These are phyloP conservation scores for Rhizomys pruinosus DNA, from an alignment of 2,113 vertebrate genomes.

Conservation along the genomic window DNA sequence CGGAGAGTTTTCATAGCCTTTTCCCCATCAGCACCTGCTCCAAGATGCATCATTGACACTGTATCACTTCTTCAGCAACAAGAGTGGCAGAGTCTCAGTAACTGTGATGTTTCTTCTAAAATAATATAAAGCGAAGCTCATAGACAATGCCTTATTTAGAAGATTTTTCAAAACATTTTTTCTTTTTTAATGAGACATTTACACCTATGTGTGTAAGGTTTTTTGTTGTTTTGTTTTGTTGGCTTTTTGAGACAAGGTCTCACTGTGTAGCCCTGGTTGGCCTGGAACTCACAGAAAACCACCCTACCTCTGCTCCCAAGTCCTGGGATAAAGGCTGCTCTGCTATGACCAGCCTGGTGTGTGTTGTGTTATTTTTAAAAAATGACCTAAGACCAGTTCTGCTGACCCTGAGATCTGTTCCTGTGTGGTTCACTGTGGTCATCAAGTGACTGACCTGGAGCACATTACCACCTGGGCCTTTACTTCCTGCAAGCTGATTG, in stretches of 20 bases:
- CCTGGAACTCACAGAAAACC: too few species aligned
- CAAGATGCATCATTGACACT: background rate
- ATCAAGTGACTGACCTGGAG: conserved; percentile 85
- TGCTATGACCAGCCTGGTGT: background rate
- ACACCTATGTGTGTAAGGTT: too few species aligned
- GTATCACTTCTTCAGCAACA: background rate
- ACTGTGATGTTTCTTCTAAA: background rate
- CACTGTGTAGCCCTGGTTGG: too few species aligned
- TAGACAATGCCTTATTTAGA: background rate
- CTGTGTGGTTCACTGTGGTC: conserved; percentile 78
- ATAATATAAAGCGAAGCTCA: background rate
- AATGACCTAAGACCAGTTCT: conserved; percentile 73
- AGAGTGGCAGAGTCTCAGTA: background rate
- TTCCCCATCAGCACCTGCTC: background rate
- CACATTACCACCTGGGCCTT: conserved; percentile 78
- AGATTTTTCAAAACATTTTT: conserved; percentile 55
- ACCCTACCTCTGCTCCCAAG: too few species aligned
- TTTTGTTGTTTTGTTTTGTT: too few species aligned
- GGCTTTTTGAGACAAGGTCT: too few species aligned
- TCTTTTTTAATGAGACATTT: conserved; percentile 70
- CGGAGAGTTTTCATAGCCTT: background rate
- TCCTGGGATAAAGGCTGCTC: too few species aligned
- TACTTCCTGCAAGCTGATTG: conserved; percentile 85
- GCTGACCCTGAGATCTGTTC: conserved; percentile 73
- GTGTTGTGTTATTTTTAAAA: conserved; percentile 61